A percentile compares a stretch with the other conserved stretches of the same genome.
Conservation (phyloP, 2,113 vertebrate species). For the Chrysochloris asiatica region DNA sequence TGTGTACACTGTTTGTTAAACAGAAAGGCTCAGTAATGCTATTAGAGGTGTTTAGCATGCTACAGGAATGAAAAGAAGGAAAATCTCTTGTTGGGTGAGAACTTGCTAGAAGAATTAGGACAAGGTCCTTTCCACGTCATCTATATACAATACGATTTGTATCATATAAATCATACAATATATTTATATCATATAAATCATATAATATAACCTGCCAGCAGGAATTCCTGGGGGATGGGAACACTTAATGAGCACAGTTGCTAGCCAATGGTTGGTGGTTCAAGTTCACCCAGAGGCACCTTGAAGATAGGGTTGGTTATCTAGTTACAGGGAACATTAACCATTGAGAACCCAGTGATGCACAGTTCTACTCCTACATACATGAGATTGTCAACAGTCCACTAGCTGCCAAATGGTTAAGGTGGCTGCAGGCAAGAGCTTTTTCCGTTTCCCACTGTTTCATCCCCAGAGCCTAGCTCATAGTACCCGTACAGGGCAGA, state of each 20-base stretch:
- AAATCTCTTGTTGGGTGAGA: neutral
- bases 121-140: neutral
- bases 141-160: no score
- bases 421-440: neutral
- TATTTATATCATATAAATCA: no score
- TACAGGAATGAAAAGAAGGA: neutral
- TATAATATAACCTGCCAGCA: neutral
- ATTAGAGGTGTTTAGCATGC: fast-evolving
- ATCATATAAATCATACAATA: no score
- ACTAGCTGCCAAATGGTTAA: neutral
- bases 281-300: neutral
- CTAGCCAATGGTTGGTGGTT: neutral
- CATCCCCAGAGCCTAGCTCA: no score
- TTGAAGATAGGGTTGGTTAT: neutral
- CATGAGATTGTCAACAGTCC: neutral
- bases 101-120: neutral
- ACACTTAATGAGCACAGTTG: neutral
- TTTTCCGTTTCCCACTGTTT: neutral
- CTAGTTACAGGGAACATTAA: neutral
- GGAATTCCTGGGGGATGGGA: neutral
- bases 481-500: neutral
- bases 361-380: neutral
- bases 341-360: neutral
- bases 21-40: neutral
- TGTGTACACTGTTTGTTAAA: neutral